Percentiles rank a stretch among this genome's conserved stretches.
Evolutionary conservation across 2,888 invertebrate genomes (phyloP).

Genomic region (Trimorus sp.): DNA sequence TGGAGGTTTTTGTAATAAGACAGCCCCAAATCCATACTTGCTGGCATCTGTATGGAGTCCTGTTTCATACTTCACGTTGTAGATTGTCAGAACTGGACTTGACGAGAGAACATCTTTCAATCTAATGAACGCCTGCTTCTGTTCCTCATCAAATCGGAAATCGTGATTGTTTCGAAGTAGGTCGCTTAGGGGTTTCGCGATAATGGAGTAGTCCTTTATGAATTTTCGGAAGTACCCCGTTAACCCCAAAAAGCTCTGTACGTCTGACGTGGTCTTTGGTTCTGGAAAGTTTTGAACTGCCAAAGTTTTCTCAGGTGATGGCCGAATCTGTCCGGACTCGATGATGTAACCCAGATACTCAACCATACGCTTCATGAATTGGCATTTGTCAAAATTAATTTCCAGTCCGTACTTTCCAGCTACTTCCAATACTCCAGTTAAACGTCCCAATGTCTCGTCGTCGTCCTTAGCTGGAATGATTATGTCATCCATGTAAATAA

Average conservation of each 20-base stretch:
- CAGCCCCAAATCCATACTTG: conserved; percentile 15
- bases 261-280: conserved; percentile 27
- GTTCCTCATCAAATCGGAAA: neutral
- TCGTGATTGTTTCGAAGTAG: neutral
- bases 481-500: conserved; percentile 20
- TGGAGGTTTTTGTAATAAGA: neutral
- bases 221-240: conserved; percentile 33
- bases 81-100: conserved; percentile 14
- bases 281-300: conserved; percentile 31
- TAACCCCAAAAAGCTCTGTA: conserved; percentile 41
- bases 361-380: conserved; percentile 26
- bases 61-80: conserved; percentile 5
- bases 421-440: conserved; percentile 3
- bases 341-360: conserved; percentile 37
- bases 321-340: conserved; percentile 13
- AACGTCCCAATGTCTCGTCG: conserved; percentile 1
- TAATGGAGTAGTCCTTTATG: conserved; percentile 2
- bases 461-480: conserved; percentile 2
- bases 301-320: conserved; percentile 8
- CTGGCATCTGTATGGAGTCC: conserved; percentile 15
- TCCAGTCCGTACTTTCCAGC: conserved; percentile 30
- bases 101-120: neutral
- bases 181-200: conserved; percentile 13
- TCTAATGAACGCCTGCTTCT: neutral
- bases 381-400: conserved; percentile 39